Evolutionary conservation across 2,888 invertebrate genomes (phyloP), one percentile per base, ranked within the genome.

Genomic region (Tanaodytes sp.): DNA sequence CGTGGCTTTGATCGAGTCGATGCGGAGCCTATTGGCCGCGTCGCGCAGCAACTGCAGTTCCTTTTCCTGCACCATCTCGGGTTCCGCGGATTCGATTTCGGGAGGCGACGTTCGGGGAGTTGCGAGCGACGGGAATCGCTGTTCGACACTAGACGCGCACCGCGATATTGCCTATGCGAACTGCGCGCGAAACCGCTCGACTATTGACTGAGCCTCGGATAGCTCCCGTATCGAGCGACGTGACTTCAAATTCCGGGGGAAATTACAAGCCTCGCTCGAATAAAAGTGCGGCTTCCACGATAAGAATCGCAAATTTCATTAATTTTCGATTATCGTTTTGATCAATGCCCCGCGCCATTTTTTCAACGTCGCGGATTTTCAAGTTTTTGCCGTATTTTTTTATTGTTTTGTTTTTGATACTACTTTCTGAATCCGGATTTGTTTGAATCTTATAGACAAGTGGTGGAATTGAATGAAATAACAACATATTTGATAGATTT

Each of bases 1-100:
- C 1, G 92, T 92, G 19, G 90, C 86, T 64, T 86, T 84, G 59
- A 92, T 87, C 73, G 89, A 88, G 65, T 89, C 86, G 74, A 92
- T 88, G 73, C 92, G 85, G 55, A 92, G 84, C 72, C 86, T 87
- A 79, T 90, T 90, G 9, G 92, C 91, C 72, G 89, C 86, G 78
- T 91, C 90, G 71, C 84, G 79, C 14, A 89, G 82, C 58, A 85
- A 81, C 69, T 85, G 83, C 48, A 78, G 70, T 33, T 80, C 79
- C 52, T 64, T 75, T 36, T 80, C 75, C 45, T 75, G 75, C 31
- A 80, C 79, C 80, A 82, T 83, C 46, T 57, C 71, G 14, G 27
- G 23, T 30, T 61, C 57, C 45, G 23, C 37, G 63, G 5, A 70
- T 64, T 59, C 12, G 3, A 8, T 33, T 4, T 12, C 36, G 6